Conservation (phyloP, 1,140 invertebrate species). For the Camponotus vicinus region DNA sequence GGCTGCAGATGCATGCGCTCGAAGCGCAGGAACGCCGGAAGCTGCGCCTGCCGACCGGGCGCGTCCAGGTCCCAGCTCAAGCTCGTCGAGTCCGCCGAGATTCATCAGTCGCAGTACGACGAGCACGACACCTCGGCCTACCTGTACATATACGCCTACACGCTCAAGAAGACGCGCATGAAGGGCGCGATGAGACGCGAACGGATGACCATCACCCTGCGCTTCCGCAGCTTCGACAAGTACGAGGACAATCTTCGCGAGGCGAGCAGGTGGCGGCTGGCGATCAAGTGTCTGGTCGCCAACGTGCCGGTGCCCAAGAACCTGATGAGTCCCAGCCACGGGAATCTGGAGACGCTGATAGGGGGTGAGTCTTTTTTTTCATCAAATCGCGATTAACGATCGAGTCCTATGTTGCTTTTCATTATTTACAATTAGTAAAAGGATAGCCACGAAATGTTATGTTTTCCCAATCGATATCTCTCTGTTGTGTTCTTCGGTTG, state of each 20-base stretch:
- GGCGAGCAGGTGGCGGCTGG: conserved; percentile 93
- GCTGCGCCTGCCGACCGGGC: conserved; percentile 90
- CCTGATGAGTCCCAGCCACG: conserved; percentile 82
- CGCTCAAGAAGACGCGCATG: conserved; percentile 91
- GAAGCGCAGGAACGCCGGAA: conserved; percentile 88
- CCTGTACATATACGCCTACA: conserved; percentile 95
- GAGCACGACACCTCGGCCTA: conserved; percentile 93
- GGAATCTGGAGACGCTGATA: conserved; percentile 81
- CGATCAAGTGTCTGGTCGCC: conserved; percentile 90
- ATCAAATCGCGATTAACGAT: not conserved
- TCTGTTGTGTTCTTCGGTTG: too few relatives aligned
- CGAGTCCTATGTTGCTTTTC: not conserved
- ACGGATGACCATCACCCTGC: conserved; percentile 92
- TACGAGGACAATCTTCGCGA: conserved; percentile 94
- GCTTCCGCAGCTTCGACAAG: conserved; percentile 92
- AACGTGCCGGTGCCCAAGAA: conserved; percentile 86
- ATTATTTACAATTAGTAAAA: not conserved
- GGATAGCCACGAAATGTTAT: not conserved
- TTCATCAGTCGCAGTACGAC: conserved; percentile 83
- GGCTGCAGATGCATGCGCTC: conserved; percentile 93
- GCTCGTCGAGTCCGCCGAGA: conserved; percentile 87
- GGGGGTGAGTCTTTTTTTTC: conserved; percentile 75
- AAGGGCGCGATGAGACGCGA: conserved; percentile 89
- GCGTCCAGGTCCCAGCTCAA: conserved; percentile 87
- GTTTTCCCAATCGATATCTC: not conserved